Evolutionary conservation across 2,797 vertebrate species (phyloP).

Genomic region (Ptychobarbus kaznakovi): DNA sequence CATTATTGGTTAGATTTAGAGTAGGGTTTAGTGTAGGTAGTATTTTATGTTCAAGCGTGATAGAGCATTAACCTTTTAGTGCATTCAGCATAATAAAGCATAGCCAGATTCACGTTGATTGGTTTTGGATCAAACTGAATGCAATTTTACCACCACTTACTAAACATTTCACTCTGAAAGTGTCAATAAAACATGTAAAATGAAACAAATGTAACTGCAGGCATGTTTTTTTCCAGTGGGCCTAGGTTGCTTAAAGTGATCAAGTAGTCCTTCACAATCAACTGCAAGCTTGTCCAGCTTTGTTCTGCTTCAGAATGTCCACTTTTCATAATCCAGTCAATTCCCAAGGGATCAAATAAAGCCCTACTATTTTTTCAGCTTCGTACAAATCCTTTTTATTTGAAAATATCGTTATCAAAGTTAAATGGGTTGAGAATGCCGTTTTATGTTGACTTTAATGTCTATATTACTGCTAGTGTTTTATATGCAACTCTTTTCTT

Average conservation of each 20-base stretch:
- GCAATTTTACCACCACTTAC: neutral
- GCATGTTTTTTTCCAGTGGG: neutral
- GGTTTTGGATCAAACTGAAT: neutral
- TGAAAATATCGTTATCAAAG: neutral
- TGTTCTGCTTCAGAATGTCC: neutral
- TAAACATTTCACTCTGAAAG: neutral
- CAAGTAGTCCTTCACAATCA: neutral
- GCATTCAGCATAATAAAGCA: neutral
- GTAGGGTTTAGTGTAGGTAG: neutral
- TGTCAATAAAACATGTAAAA: neutral
- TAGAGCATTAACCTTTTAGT: too few species aligned
- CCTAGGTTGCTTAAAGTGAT: neutral
- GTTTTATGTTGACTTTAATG: constrained; percentile 1
- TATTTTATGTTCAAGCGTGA: neutral
- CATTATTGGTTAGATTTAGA: neutral
- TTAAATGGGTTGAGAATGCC: constrained; percentile 1
- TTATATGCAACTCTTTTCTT: neutral
- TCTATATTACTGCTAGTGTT: constrained; percentile 14
- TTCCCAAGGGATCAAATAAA: constrained; percentile 19
- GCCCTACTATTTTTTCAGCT: neutral
- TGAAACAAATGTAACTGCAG: neutral
- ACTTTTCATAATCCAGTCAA: neutral
- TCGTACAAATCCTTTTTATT: neutral
- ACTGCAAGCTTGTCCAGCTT: neutral
- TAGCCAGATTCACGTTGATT: neutral